Evolutionary conservation across 2,888 invertebrate genomes (phyloP).

Genomic region (Flexamia atlantica): DNA sequence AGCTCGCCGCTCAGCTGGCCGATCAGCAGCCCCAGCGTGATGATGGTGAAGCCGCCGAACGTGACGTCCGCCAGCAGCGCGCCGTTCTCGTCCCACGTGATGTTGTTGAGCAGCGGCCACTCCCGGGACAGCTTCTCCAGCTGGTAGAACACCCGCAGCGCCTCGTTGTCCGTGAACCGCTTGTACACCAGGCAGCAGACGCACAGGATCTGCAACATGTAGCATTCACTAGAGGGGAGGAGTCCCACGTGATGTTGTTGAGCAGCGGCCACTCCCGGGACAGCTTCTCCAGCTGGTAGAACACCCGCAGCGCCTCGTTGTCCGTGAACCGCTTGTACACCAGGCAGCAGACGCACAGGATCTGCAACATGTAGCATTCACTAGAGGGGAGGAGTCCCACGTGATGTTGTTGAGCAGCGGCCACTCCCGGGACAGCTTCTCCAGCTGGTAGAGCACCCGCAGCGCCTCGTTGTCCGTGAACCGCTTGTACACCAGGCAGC

Average conservation of each 20-base stretch:
- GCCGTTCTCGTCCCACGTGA: constrained; percentile 85
- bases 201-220: constrained; percentile 79
- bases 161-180: constrained; percentile 85
- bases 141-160: constrained; percentile 81
- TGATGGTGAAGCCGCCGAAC: constrained; percentile 84
- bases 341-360: constrained; percentile 82
- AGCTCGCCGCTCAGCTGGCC: constrained; percentile 83
- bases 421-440: constrained; percentile 87
- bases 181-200: constrained; percentile 83
- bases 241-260: constrained; percentile 86
- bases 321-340: constrained; percentile 84
- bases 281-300: constrained; percentile 83
- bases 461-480: constrained; percentile 86
- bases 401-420: constrained; percentile 85
- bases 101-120: constrained; percentile 85
- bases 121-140: constrained; percentile 85
- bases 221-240: too few relatives aligned
- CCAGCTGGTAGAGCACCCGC: constrained; percentile 82
- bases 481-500: constrained; percentile 83
- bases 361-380: constrained; percentile 77
- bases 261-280: constrained; percentile 87
- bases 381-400: too few relatives aligned
- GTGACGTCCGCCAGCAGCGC: constrained; percentile 82
- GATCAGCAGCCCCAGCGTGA: constrained; percentile 82
- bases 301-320: constrained; percentile 83